Conservation (phyloP, 30 jellyfish, hydroid and myxozoan species). For the Catostylus mosaicus region DNA sequence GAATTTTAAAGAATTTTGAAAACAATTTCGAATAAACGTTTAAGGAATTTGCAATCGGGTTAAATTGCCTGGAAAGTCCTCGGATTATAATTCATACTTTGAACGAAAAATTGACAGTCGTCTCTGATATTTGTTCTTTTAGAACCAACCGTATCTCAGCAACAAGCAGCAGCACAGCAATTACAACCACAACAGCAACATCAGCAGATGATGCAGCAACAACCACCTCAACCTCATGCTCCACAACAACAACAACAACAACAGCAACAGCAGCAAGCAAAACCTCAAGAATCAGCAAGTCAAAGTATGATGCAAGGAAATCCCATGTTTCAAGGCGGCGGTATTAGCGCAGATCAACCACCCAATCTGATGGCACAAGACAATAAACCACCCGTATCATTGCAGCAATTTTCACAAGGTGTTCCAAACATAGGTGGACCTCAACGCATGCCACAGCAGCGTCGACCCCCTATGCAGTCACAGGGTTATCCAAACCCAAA, state of each 20-base stretch:
- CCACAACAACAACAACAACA: conserved; percentile 52
- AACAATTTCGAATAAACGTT: no score
- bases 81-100: no score
- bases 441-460: conserved; percentile 71
- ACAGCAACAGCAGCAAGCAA: conserved; percentile 50
- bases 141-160: background rate
- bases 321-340: conserved; percentile 48
- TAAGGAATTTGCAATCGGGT: no score
- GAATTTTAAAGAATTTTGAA: no score
- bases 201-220: conserved; percentile 47
- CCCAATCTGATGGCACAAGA: conserved; percentile 65
- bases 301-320: conserved; percentile 52
- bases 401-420: conserved; percentile 42
- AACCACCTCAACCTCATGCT: conserved; percentile 13
- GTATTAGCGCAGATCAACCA: conserved; percentile 49
- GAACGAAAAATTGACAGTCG: no score
- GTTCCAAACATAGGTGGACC: conserved; percentile 58
- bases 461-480: conserved; percentile 77
- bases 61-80: no score
- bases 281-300: conserved; percentile 66
- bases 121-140: no score
- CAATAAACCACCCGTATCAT: conserved; percentile 39
- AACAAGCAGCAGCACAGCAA: conserved; percentile 6
- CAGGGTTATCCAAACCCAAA: conserved; percentile 66
- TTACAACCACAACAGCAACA: conserved; percentile 42